These are phyloP conservation scores for Ctena decussata DNA, from an alignment of 2,888 invertebrate species.

Conservation along the genomic window DNA sequence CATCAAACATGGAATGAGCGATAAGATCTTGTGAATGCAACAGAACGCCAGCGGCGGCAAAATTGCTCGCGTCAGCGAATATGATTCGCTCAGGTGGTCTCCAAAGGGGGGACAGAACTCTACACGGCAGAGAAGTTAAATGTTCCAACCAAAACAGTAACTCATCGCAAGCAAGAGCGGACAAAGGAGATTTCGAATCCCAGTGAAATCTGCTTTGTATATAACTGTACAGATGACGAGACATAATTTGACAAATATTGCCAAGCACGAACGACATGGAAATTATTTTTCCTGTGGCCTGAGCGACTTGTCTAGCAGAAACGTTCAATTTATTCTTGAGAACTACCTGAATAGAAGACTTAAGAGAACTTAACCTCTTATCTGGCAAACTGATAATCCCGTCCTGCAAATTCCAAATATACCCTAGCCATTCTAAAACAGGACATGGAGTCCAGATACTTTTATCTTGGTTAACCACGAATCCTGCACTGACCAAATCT, in stretches of 20 bases:
- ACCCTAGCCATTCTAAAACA: neutral
- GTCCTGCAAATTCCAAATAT: neutral
- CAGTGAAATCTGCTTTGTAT: neutral
- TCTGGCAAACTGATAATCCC: neutral
- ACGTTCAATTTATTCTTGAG: neutral
- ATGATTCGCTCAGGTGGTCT: constrained; percentile 8
- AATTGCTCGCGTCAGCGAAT: constrained; percentile 28
- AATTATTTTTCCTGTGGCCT: neutral
- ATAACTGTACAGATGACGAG: too few relatives aligned
- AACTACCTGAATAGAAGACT: neutral
- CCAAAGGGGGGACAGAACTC: neutral
- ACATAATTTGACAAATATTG: constrained; percentile 20
- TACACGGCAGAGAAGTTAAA: too few relatives aligned
- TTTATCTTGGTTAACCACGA: neutral
- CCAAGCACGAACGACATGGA: constrained; percentile 21
- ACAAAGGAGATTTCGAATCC: neutral
- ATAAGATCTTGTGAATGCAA: neutral
- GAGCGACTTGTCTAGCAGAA: constrained; percentile 22
- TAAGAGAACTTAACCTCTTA: neutral
- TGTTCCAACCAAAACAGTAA: constrained; percentile 22
- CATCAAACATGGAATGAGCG: neutral
- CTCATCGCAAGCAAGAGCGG: neutral
- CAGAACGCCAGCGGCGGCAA: constrained; percentile 25
- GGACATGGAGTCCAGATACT: neutral
- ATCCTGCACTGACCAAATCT: too few relatives aligned